Evolutionary conservation across 2,888 invertebrate genomes (phyloP).

Genomic region (Drosophila paracracens): DNA sequence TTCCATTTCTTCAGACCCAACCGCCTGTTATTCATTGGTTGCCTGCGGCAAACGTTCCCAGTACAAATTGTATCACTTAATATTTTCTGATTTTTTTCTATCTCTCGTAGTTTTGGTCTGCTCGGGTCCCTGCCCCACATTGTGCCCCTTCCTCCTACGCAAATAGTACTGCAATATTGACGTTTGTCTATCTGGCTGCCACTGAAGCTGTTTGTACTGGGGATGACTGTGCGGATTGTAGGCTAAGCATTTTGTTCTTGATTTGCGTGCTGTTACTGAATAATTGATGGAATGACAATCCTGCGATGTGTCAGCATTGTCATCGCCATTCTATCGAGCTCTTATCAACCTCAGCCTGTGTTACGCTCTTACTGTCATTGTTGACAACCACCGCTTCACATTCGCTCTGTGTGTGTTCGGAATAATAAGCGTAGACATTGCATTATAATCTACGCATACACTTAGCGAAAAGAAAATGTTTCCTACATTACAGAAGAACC

Average conservation of each 20-base stretch:
- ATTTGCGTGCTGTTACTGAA: constrained; percentile 73
- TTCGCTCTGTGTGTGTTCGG: constrained; percentile 42
- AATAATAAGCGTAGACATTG: constrained; percentile 71
- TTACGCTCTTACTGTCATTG: constrained; percentile 38
- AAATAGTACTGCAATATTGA: constrained; percentile 39
- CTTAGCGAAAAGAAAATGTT: neutral
- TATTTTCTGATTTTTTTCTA: constrained; percentile 45
- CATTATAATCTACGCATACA: constrained; percentile 45
- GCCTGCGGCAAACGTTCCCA: constrained; percentile 67
- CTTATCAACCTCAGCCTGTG: constrained; percentile 55
- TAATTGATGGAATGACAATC: constrained; percentile 80
- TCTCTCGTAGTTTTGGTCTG: constrained; percentile 17
- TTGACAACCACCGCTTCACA: constrained; percentile 47
- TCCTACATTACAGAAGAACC: neutral
- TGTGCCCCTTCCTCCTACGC: neutral
- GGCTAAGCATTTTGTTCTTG: constrained; percentile 66
- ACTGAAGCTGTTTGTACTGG: constrained; percentile 42
- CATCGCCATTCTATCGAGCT: constrained; percentile 46
- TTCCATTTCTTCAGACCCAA: constrained; percentile 8
- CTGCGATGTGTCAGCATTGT: constrained; percentile 77
- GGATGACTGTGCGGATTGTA: constrained; percentile 58
- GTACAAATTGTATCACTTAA: constrained; percentile 75
- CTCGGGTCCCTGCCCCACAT: neutral
- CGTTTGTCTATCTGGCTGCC: constrained; percentile 25
- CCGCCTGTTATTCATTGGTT: constrained; percentile 56